phyloP scores from a whole-genome alignment of 2,113 vertebrate species.

The Geothlypis trichas region DNA sequence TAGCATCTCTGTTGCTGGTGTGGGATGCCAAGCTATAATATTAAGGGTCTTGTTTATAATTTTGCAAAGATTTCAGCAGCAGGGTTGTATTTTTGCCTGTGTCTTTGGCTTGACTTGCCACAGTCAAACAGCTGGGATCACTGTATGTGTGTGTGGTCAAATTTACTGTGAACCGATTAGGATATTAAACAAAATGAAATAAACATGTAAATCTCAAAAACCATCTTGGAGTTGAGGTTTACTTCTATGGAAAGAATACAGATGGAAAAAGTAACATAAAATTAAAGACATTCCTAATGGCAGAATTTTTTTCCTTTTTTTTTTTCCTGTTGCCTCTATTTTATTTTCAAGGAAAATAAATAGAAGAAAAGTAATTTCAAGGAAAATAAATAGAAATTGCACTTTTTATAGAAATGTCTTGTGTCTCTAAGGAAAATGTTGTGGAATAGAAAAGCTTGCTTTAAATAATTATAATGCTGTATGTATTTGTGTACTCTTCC shows the following conservation, averaged over 20 bases:
- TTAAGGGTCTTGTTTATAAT: slow-evolving; percentile 36
- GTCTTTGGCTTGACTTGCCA: slow-evolving; percentile 1
- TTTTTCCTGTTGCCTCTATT: not conserved
- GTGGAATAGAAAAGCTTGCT: not conserved
- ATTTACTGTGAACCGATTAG: slow-evolving; percentile 65
- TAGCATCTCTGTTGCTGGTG: not conserved
- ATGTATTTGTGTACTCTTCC: not conserved
- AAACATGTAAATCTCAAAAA: slow-evolving; percentile 68
- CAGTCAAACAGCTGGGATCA: slow-evolving; percentile 27
- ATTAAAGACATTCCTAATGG: slow-evolving; percentile 54
- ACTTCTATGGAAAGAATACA: slow-evolving; percentile 61
- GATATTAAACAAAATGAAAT: slow-evolving; percentile 69
- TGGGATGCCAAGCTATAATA: slow-evolving; percentile 4
- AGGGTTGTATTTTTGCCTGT: slow-evolving; percentile 19
- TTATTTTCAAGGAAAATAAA: slow-evolving; percentile 64
- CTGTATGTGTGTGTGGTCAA: slow-evolving; percentile 55
- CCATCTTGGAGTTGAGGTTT: slow-evolving; percentile 55
- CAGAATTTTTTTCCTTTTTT: not conserved
- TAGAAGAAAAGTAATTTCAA: slow-evolving; percentile 14
- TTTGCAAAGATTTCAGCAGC: slow-evolving; percentile 31
- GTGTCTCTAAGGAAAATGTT: not conserved
- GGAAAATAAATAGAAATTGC: slow-evolving; percentile 40
- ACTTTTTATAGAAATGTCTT: not conserved
- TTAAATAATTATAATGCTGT: not conserved
- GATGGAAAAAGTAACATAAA: slow-evolving; percentile 68